Base-by-base conservation (phyloP, 1,140 invertebrate species). In the Hylaeus anthracinus region DNA sequence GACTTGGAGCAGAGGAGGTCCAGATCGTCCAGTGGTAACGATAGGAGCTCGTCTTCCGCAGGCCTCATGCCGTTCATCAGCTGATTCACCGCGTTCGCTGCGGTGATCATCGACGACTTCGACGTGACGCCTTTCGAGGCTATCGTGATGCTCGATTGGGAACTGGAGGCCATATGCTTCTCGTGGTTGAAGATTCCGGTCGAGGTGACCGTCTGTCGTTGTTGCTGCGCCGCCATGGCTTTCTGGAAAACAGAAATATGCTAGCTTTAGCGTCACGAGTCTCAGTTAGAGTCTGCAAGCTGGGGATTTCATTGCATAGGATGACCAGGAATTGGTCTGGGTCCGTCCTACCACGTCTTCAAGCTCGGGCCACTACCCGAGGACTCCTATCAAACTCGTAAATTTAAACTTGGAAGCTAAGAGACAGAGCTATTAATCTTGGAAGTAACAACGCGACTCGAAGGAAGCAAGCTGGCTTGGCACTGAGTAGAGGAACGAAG, bases 181-280 rank as follows among this genome's bases (percentile, higher is more conserved):
- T 97, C 96, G 86, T 97, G 96, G 88, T 97, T 97, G 90, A 95
- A 96, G 85, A 97, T 95, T 9, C 97, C 97, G 71, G 95, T 95
- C 12, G 96, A 95, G 0, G 96, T 97, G 73, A 97, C 95, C 5
- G 96, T 97, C 91, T 98, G 97, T 15, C 96, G 94, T 85, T 97
- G 97, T 89, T 98, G 96, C 81, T 97, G 96, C 64, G 97, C 96
- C 76, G 96, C 96, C 92, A 97, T 96, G 1, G 97, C 96, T 89
- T 96, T 96, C 94, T 95, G 88, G 45, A 12, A 86, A 90, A 82
- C 56, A 2, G 56, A 69, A 63, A 72, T 10, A 10, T 2, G 51
- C 51, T 51, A 8, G 14, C 14, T 15, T 58, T 58, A 55, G 5
- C 12, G 6, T 8, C 12, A 55, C 53, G 53, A 12, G 8, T 14